These are phyloP conservation scores for Bergia sp. DNA, from an alignment of 92 coral and sea anemone genomes.

Conservation along the genomic window DNA sequence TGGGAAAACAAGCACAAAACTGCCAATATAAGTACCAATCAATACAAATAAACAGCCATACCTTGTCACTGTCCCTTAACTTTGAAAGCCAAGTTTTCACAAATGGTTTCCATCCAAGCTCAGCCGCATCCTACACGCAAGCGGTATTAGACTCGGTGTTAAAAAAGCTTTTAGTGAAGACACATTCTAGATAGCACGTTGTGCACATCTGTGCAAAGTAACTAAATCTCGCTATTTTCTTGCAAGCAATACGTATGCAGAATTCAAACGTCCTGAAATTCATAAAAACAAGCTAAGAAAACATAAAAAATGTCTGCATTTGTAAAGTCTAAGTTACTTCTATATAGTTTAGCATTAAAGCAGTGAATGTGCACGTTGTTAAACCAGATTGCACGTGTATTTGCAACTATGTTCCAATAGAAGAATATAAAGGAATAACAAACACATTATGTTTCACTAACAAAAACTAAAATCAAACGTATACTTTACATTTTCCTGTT, in stretches of 20 bases:
- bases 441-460: too few species aligned
- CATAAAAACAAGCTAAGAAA: neutral
- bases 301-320: too few species aligned
- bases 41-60: constrained; percentile 39
- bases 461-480: too few species aligned
- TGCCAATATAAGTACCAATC: constrained; percentile 25
- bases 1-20: too few species aligned
- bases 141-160: neutral
- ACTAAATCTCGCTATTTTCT: neutral
- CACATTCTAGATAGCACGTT: neutral
- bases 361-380: too few species aligned
- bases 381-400: too few species aligned
- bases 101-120: constrained; percentile 95
- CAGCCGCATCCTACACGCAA: constrained; percentile 77
- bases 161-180: neutral
- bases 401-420: too few species aligned
- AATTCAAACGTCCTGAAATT: neutral
- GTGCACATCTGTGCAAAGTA: neutral
- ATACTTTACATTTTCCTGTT: too few species aligned
- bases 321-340: too few species aligned
- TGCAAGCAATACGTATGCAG: too few species aligned
- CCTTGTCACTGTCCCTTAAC: constrained; percentile 73
- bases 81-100: constrained; percentile 86
- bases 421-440: too few species aligned
- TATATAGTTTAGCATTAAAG: too few species aligned